A percentile compares a stretch with the other conserved stretches of the same genome.
Evolutionary conservation across 2,113 vertebrate genomes (phyloP).

Genomic region (Capreolus pygargus): DNA sequence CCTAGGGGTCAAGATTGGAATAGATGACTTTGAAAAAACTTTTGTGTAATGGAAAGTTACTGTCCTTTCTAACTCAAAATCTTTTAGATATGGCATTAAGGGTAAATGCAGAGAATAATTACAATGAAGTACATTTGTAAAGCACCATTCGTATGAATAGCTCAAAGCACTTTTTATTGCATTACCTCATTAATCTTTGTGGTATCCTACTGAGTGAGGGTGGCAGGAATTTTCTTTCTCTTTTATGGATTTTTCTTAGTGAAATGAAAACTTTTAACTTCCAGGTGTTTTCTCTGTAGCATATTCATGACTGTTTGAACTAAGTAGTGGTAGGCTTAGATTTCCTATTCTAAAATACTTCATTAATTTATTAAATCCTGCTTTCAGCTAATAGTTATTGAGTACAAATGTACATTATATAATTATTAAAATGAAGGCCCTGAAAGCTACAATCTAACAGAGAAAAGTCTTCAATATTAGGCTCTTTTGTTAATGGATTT

Average conservation of each 20-base stretch:
- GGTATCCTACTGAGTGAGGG: constrained; percentile 39
- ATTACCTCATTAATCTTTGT: constrained; percentile 67
- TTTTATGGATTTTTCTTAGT: constrained; percentile 46
- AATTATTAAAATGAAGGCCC: neutral
- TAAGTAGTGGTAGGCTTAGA: neutral
- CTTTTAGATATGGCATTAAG: constrained; percentile 38
- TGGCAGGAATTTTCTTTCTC: constrained; percentile 57
- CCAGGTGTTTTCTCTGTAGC: neutral
- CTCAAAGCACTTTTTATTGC: constrained; percentile 52
- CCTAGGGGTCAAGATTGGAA: neutral
- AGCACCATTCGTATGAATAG: constrained; percentile 37
- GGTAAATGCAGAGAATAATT: constrained; percentile 63
- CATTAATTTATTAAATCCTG: constrained; percentile 27
- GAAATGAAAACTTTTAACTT: constrained; percentile 27
- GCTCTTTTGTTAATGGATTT: neutral
- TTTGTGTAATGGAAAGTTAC: constrained; percentile 21
- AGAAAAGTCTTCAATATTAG: neutral
- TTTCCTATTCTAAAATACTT: constrained; percentile 8
- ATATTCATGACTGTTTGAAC: neutral
- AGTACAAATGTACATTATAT: neutral
- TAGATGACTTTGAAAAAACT: constrained; percentile 45
- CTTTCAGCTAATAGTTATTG: constrained; percentile 22
- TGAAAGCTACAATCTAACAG: neutral
- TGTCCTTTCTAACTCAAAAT: neutral
- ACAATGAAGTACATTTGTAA: constrained; percentile 39